Conservation (phyloP, 2,888 invertebrate species). For the Loripinus fragilis region DNA sequence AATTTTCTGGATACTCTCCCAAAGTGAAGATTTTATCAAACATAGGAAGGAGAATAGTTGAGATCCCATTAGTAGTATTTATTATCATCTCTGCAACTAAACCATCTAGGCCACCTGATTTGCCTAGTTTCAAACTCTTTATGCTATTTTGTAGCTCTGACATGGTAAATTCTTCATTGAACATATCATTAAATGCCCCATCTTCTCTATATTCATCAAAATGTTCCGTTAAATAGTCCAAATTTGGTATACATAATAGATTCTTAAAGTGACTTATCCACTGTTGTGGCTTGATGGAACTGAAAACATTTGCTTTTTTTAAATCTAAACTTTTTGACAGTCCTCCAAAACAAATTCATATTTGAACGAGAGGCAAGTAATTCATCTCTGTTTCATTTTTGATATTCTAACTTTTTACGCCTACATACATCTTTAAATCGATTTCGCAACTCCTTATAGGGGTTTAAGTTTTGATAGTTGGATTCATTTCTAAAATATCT, state of each 20-base stretch:
- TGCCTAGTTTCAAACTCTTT: background rate
- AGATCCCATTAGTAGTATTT: background rate
- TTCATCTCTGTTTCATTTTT: conserved; percentile 4
- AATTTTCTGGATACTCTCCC: background rate
- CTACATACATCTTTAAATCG: background rate
- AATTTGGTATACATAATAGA: background rate
- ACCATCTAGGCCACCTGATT: background rate
- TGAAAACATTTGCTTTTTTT: background rate
- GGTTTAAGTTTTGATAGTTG: background rate
- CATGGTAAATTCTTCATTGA: conserved; percentile 5
- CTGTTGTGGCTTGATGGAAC: background rate
- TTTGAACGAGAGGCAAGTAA: background rate
- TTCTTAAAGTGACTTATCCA: conserved; percentile 4
- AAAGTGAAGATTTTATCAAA: background rate
- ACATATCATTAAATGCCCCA: background rate
- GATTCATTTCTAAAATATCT: background rate
- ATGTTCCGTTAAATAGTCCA: background rate
- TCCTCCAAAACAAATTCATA: background rate
- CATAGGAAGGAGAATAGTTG: background rate
- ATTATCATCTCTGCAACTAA: background rate
- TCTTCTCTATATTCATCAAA: background rate
- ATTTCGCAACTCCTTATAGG: background rate
- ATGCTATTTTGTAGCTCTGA: too few relatives aligned
- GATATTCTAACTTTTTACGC: background rate
- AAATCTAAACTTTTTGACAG: background rate